These are phyloP conservation scores for Orius insidiosus DNA, from an alignment of 1,140 invertebrate species.

Conservation along the genomic window DNA sequence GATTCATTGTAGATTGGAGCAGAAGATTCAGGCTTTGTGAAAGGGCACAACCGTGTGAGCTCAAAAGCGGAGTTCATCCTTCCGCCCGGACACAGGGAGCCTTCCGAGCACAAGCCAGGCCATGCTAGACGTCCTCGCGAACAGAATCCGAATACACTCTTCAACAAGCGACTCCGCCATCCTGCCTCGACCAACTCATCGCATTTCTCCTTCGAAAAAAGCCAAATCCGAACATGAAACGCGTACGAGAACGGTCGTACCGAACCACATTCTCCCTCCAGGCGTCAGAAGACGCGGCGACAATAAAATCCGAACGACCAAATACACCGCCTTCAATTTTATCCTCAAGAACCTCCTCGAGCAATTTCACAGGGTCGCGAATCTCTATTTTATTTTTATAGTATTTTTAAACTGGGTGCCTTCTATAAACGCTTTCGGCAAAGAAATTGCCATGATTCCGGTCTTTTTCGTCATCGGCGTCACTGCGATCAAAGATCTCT, in stretches of 20 bases:
- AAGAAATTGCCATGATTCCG: constrained; percentile 91
- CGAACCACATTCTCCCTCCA: constrained; percentile 64
- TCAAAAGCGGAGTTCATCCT: constrained; percentile 76
- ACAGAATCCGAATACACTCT: constrained; percentile 80
- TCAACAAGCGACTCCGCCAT: constrained; percentile 45
- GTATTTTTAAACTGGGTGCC: constrained; percentile 89
- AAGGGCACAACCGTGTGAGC: constrained; percentile 57
- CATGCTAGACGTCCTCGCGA: constrained; percentile 41
- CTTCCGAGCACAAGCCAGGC: constrained; percentile 26
- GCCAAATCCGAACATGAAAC: constrained; percentile 32
- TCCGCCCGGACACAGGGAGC: constrained; percentile 47
- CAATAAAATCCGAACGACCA: constrained; percentile 80
- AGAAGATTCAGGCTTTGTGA: constrained; percentile 24
- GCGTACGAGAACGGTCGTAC: constrained; percentile 49
- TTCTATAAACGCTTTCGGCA: constrained; percentile 84
- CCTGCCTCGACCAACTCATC: constrained; percentile 45
- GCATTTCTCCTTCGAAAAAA: constrained; percentile 30
- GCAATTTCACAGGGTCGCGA: constrained; percentile 94
- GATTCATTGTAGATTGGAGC: constrained; percentile 12
- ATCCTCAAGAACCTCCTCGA: constrained; percentile 93
- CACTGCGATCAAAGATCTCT: constrained; percentile 93
- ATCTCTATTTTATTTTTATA: constrained; percentile 96
- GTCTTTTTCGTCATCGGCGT: constrained; percentile 87
- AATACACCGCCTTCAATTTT: constrained; percentile 86
- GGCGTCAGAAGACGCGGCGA: constrained; percentile 40